phyloP scores from a whole-genome alignment of 2,888 invertebrate species.

The Lithodes maja region DNA sequence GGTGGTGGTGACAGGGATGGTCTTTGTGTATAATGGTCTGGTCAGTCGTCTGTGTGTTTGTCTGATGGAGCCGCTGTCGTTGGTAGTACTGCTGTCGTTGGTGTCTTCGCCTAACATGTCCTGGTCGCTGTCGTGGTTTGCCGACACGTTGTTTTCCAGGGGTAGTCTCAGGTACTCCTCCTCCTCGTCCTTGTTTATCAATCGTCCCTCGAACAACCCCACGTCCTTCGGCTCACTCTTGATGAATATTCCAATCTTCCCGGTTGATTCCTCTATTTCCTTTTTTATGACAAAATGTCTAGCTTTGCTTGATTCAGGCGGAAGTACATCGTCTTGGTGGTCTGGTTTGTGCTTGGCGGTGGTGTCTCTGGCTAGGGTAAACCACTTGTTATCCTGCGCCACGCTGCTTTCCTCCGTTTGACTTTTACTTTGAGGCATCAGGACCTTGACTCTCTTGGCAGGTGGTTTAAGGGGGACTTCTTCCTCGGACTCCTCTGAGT shows the following conservation, averaged over 20 bases:
- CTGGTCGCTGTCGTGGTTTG: conserved; percentile 29
- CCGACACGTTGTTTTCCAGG: conserved; percentile 19
- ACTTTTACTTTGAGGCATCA: conserved; percentile 35
- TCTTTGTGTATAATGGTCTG: not conserved
- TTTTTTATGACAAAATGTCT: conserved; percentile 20
- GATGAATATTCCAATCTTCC: conserved; percentile 41
- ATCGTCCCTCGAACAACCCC: conserved; percentile 38
- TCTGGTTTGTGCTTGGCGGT: not conserved
- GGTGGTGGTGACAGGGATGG: not conserved
- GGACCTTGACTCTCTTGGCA: conserved; percentile 54
- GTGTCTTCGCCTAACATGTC: conserved; percentile 41
- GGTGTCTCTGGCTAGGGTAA: not conserved
- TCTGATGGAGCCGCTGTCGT: conserved; percentile 20
- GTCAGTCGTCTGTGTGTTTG: not conserved
- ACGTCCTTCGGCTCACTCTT: conserved; percentile 52
- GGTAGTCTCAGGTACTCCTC: conserved; percentile 28
- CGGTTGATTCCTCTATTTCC: conserved; percentile 29
- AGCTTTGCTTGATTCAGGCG: not conserved
- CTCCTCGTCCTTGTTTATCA: conserved; percentile 35
- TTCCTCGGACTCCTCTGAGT: conserved; percentile 50
- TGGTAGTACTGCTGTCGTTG: conserved; percentile 32
- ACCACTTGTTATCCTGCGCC: not conserved
- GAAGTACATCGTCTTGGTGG: not conserved
- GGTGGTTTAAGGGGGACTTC: conserved; percentile 32
- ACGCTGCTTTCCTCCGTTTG: not conserved